A percentile compares a stretch with the other conserved stretches of the same genome.
phyloP scores from a whole-genome alignment of 2,888 invertebrate genomes.

The Didymodactylos carnosus region DNA sequence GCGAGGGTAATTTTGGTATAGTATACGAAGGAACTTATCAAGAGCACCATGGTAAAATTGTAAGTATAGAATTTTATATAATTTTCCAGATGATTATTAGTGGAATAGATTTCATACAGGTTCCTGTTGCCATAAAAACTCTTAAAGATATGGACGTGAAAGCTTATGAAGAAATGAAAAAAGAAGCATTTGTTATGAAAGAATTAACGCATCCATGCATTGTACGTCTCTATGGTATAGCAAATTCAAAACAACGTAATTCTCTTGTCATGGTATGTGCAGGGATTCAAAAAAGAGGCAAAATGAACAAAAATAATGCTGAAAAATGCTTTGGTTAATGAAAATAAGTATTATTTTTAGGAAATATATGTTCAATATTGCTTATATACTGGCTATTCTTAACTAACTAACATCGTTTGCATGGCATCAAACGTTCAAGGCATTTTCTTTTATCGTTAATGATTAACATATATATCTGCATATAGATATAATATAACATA shows the following conservation, averaged over 20 bases:
- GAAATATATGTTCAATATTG: no score
- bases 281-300: no score
- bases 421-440: not conserved
- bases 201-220: not conserved
- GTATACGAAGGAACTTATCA: not conserved
- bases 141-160: not conserved
- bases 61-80: no score
- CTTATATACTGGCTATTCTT: no score
- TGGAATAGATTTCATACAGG: not conserved
- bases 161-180: not conserved
- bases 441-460: not conserved
- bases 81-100: no score
- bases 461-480: not conserved
- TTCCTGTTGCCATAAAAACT: not conserved
- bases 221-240: not conserved
- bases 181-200: not conserved
- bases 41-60: not conserved
- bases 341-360: no score
- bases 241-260: not conserved
- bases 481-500: no score
- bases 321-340: not conserved
- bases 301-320: no score
- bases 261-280: not conserved
- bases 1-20: not conserved
- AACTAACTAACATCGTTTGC: no score